Base-by-base conservation (phyloP, 2,113 vertebrate species). In the Syngnathus floridae region DNA sequence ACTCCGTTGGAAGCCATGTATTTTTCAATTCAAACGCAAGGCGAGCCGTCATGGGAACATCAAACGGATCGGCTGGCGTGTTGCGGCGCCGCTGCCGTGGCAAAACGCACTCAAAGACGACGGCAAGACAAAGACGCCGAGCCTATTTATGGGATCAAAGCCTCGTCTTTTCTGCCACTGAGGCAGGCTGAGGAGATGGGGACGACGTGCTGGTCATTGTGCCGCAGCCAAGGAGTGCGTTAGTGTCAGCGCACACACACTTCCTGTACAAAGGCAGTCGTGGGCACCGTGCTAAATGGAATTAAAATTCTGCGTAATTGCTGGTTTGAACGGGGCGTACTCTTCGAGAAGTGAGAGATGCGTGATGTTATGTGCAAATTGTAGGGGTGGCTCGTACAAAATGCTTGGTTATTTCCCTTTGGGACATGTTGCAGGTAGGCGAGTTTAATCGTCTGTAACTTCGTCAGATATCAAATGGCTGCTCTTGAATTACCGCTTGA, bases 281-380 rank as follows among this genome's bases (percentile, higher is more conserved):
- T 10, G 21, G 67, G 62, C 48, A 67, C 62, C 64, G 43, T 70
- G 63, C 60, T 68, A 77, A 52, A 69, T 77, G 63, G 77, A 77
- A 84, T 86, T 80, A 72, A 79, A 82, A 83, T 79, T 68, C 61
- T 74, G 66, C 60, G 36, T 86, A 83, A 84, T 83, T 82, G 76
- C 52, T 62, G 64, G 80, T 69, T 43, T 54, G 13, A 62, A 63
- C 1, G 3, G 51, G 74, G 11, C 45, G 66, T 69, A 63, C 76
- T 73, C 69, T 66, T 56, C 41, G 52, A 66, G 57, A 73, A 70
- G 66, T 67, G 67, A 10, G 43, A 73, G 55, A 76, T 72, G 62
- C 65, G 69, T 51, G 48, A 67, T 49, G 19, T 41, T 41, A 11
- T 41, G 13, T 46, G 13, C 43, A 4, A 12, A 48, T 48, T 48